phyloP scores from a whole-genome alignment of 2,888 invertebrate species.

The Alsophila aescularia region DNA sequence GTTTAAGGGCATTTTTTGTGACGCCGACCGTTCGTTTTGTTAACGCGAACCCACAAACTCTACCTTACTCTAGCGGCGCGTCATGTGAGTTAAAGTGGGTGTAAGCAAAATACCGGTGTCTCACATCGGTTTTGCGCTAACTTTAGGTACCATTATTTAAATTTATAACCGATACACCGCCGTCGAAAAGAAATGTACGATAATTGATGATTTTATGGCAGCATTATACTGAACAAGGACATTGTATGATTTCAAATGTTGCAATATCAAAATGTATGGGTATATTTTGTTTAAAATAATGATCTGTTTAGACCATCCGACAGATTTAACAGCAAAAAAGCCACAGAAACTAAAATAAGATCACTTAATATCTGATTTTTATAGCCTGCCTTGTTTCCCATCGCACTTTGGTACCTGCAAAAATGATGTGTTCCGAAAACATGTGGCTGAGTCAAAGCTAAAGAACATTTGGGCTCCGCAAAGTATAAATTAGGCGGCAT shows the following conservation, averaged over 20 bases:
- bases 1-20: constrained; percentile 78
- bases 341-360: constrained; percentile 54
- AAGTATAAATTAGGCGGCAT: constrained; percentile 64
- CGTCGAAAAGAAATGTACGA: constrained; percentile 33
- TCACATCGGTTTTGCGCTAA: constrained; percentile 27
- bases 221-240: constrained; percentile 47
- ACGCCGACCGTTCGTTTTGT: constrained; percentile 69
- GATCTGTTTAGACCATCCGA: constrained; percentile 50
- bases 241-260: constrained; percentile 49
- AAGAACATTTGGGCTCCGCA: constrained; percentile 51
- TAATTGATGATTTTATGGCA: constrained; percentile 46
- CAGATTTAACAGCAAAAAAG: constrained; percentile 51
- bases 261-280: constrained; percentile 52
- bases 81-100: constrained; percentile 22
- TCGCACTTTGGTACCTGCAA: constrained; percentile 59
- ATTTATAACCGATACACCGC: constrained; percentile 29
- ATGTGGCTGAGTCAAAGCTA: constrained; percentile 58
- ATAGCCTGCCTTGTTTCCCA: constrained; percentile 54
- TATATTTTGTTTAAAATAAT: constrained; percentile 46
- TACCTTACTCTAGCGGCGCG: constrained; percentile 35
- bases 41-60: constrained; percentile 62
- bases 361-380: constrained; percentile 57
- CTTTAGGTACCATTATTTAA: constrained; percentile 35
- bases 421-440: constrained; percentile 59
- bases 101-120: constrained; percentile 27